These are phyloP conservation scores for Tetragonula clypearis DNA, from an alignment of 1,140 invertebrate species.

Conservation along the genomic window DNA sequence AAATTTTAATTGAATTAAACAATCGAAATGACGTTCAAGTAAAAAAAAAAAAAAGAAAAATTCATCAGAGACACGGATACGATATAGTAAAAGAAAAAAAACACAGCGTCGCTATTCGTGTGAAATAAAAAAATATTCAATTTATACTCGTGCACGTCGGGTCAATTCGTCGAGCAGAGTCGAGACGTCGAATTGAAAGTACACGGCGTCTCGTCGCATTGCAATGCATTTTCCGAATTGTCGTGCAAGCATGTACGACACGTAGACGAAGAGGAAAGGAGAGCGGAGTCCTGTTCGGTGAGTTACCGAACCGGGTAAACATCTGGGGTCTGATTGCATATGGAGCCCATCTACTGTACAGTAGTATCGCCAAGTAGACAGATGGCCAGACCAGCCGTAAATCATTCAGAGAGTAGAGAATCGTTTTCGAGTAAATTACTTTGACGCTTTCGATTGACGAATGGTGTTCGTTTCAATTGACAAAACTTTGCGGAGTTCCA, in stretches of 20 bases:
- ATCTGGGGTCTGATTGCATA: conserved; percentile 13
- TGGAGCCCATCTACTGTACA: conserved; percentile 9
- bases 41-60: no score
- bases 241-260: background rate
- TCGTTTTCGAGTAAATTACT: conserved; percentile 4
- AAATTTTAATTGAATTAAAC: no score
- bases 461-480: background rate
- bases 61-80: no score
- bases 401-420: background rate
- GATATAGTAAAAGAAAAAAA: no score
- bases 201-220: background rate
- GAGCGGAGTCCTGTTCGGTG: background rate
- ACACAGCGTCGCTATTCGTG: no score
- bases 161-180: background rate
- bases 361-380: conserved; percentile 3
- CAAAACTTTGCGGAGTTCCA: no score
- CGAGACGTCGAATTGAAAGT: background rate
- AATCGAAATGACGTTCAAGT: no score
- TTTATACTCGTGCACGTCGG: background rate
- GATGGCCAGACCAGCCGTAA: conserved; percentile 8
- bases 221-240: background rate
- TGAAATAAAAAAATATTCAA: no score
- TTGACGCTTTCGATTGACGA: background rate
- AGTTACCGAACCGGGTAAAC: background rate
- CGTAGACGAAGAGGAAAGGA: background rate